These are phyloP conservation scores for Prosapia bicincta DNA, from an alignment of 2,888 invertebrate genomes.

Conservation along the genomic window DNA sequence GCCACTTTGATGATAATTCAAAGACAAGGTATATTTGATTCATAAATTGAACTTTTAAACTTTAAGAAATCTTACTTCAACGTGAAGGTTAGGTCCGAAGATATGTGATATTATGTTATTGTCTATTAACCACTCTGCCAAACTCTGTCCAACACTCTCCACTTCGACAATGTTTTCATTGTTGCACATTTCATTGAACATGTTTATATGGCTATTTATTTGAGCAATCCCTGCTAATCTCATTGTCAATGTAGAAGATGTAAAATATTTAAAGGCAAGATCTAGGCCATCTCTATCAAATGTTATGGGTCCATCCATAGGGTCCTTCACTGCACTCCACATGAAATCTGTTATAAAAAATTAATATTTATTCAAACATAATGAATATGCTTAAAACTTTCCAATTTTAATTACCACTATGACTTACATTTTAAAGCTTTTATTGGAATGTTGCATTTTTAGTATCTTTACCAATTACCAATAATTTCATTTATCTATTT, in stretches of 20 bases:
- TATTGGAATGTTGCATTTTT: too few relatives aligned
- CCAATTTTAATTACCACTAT: too few relatives aligned
- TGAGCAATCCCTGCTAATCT: conserved; percentile 89
- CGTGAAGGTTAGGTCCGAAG: conserved; percentile 96
- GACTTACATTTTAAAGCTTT: too few relatives aligned
- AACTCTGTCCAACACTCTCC: conserved; percentile 75
- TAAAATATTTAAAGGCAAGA: conserved; percentile 94
- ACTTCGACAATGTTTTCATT: conserved; percentile 84
- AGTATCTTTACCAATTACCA: too few relatives aligned
- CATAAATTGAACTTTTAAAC: not conserved
- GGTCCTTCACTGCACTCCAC: conserved; percentile 94
- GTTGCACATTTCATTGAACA: conserved; percentile 87
- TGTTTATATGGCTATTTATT: conserved; percentile 89
- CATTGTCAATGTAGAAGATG: conserved; percentile 91
- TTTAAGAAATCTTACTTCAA: conserved; percentile 66
- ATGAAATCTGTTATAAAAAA: conserved; percentile 67
- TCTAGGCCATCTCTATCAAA: conserved; percentile 88
- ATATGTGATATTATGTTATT: conserved; percentile 91
- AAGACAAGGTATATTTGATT: not conserved
- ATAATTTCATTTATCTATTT: too few relatives aligned
- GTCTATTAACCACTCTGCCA: conserved; percentile 84
- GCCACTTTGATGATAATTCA: not conserved
- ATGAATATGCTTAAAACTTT: too few relatives aligned
- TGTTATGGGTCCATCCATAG: conserved; percentile 77
- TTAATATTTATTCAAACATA: too few relatives aligned